Evolutionary conservation across 2,797 vertebrate species (phyloP).

Genomic region (Manis javanica): DNA sequence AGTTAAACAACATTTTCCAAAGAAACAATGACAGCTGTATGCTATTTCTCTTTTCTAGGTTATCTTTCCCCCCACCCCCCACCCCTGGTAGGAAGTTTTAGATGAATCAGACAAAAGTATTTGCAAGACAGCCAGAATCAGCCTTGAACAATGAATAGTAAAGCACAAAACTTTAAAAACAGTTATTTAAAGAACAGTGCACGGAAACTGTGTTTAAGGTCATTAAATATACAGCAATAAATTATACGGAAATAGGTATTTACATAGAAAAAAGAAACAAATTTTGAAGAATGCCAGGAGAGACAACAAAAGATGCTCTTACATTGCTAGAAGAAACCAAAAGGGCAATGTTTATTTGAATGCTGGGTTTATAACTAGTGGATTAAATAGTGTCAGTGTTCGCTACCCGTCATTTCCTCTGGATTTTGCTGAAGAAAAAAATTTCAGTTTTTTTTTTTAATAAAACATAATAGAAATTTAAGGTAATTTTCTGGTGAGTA

Average conservation of each 20-base stretch:
- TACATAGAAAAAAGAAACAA: neutral
- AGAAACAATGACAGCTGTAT: neutral
- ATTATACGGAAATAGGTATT: slow-evolving; percentile 28
- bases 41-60: slow-evolving; percentile 39
- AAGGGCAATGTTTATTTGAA: neutral
- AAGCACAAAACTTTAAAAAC: slow-evolving; percentile 63
- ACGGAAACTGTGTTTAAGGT: slow-evolving; percentile 39
- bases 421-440: neutral
- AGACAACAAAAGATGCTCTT: neutral
- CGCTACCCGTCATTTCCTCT: neutral
- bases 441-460: neutral
- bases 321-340: neutral
- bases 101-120: slow-evolving; percentile 62
- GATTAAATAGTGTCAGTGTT: neutral
- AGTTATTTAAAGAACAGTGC: slow-evolving; percentile 59
- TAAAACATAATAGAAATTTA: neutral
- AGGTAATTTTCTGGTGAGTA: slow-evolving; percentile 34
- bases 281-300: neutral
- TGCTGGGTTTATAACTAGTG: neutral
- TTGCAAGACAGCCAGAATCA: slow-evolving; percentile 15
- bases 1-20: slow-evolving; percentile 48
- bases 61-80: neutral
- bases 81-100: slow-evolving; percentile 18
- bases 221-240: neutral
- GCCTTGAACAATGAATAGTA: slow-evolving; percentile 45